A percentile compares a stretch with the other conserved stretches of the same genome.
Evolutionary conservation across 2,797 vertebrate species (phyloP).

Genomic region (Pterois miles): DNA sequence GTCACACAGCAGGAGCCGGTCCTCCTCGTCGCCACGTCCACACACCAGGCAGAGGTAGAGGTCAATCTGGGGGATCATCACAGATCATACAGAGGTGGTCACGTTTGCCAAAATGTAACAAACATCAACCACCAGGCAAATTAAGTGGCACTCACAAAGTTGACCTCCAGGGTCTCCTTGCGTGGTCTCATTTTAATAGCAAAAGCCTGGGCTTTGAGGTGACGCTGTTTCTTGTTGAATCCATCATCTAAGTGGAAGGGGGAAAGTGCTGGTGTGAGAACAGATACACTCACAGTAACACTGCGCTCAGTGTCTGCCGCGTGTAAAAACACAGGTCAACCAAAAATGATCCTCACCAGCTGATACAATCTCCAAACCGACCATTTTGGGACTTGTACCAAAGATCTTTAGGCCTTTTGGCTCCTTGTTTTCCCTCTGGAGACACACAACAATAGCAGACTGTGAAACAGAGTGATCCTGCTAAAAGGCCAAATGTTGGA

Average conservation of each 20-base stretch:
- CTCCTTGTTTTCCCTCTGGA: conserved; percentile 91
- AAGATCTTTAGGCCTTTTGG: conserved; percentile 93
- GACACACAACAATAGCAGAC: conserved; percentile 29
- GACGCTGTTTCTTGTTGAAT: conserved; percentile 90
- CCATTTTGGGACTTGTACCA: conserved; percentile 91
- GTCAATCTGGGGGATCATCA: conserved; percentile 87
- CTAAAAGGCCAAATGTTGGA: conserved; percentile 27
- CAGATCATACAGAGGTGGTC: neutral
- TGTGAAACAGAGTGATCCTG: conserved; percentile 17
- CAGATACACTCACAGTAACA: neutral
- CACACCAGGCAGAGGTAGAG: conserved; percentile 97
- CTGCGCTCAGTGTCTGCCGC: no score
- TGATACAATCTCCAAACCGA: conserved; percentile 88
- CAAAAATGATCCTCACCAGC: conserved; percentile 65
- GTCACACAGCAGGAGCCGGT: conserved; percentile 94
- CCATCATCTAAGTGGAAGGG: conserved; percentile 84
- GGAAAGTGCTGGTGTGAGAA: neutral
- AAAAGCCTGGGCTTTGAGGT: conserved; percentile 92
- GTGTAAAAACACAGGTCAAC: neutral
- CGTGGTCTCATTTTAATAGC: conserved; percentile 98
- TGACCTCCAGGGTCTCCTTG: conserved; percentile 95
- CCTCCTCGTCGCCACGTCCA: conserved; percentile 97
- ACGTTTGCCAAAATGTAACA: neutral
- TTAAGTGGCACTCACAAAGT: conserved; percentile 90
- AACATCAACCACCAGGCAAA: neutral